phyloP scores from a whole-genome alignment of 2,113 vertebrate genomes.

The Crotalus horridus region DNA sequence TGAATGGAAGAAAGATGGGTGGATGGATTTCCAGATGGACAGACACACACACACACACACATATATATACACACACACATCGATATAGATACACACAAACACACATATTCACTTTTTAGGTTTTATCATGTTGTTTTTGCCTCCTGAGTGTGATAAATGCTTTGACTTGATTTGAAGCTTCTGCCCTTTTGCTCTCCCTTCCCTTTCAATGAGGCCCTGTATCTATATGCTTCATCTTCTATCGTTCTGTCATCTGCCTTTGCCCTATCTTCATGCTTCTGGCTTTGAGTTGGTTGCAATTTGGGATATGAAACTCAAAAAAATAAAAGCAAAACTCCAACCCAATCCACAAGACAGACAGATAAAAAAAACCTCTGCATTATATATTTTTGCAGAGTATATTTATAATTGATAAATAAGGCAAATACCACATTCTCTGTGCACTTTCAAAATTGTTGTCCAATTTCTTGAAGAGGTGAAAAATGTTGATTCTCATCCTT shows the following conservation, averaged over 20 bases:
- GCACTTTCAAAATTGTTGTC: not conserved
- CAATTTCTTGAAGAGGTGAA: not conserved
- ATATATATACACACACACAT: too few species aligned
- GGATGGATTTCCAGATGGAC: too few species aligned
- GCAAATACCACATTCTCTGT: not conserved
- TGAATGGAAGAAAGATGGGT: too few species aligned
- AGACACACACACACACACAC: too few species aligned
- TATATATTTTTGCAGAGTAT: not conserved
- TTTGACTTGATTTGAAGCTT: not conserved
- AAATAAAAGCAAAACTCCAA: not conserved
- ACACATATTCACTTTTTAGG: not conserved
- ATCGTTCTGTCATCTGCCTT: not conserved
- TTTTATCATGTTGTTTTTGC: not conserved
- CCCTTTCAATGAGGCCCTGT: not conserved
- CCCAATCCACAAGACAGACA: not conserved
- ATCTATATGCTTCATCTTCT: not conserved
- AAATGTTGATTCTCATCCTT: not conserved
- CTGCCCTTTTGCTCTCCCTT: not conserved
- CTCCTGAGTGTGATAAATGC: not conserved
- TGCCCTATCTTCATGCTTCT: not conserved
- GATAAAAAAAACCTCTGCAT: not conserved
- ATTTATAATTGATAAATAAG: not conserved
- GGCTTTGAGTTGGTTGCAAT: not conserved
- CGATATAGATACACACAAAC: not conserved
- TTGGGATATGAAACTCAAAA: not conserved